Evolutionary conservation across 2,888 invertebrate species (phyloP).

Genomic region (Caenorhabditis afra): DNA sequence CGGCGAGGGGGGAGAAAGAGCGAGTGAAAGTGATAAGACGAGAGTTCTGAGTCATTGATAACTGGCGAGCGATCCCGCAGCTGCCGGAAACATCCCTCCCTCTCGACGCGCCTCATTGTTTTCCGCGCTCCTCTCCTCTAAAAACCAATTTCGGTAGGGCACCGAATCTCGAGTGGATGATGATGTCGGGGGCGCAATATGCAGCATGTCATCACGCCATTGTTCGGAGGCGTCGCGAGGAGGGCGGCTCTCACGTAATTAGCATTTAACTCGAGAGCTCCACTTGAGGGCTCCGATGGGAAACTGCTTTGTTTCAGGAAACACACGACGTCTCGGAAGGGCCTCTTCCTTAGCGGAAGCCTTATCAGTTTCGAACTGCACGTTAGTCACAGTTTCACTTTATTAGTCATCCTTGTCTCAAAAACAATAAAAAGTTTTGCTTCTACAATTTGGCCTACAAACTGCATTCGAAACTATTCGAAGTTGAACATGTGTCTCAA

Average conservation of each 20-base stretch:
- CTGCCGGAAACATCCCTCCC: neutral
- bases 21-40: slow-evolving; percentile 10
- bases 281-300: slow-evolving; percentile 12
- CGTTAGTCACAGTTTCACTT: too few species aligned
- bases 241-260: slow-evolving; percentile 45
- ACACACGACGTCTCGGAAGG: neutral
- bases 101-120: slow-evolving; percentile 6
- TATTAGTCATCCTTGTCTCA: too few species aligned
- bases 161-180: slow-evolving; percentile 36
- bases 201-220: slow-evolving; percentile 37
- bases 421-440: too few species aligned
- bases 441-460: too few species aligned
- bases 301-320: slow-evolving; percentile 4
- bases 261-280: slow-evolving; percentile 44
- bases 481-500: too few species aligned
- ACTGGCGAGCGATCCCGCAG: slow-evolving; percentile 25
- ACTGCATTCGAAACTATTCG: too few species aligned
- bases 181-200: slow-evolving; percentile 45
- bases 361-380: too few species aligned
- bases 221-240: slow-evolving; percentile 37
- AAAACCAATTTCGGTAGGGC: slow-evolving; percentile 44
- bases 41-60: slow-evolving; percentile 30
- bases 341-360: too few species aligned
- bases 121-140: slow-evolving; percentile 9
- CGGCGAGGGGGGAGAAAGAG: neutral